A percentile compares a stretch with the other conserved stretches of the same genome.
phyloP scores from a whole-genome alignment of 2,113 vertebrate genomes.

The Stigmatopora nigra region DNA sequence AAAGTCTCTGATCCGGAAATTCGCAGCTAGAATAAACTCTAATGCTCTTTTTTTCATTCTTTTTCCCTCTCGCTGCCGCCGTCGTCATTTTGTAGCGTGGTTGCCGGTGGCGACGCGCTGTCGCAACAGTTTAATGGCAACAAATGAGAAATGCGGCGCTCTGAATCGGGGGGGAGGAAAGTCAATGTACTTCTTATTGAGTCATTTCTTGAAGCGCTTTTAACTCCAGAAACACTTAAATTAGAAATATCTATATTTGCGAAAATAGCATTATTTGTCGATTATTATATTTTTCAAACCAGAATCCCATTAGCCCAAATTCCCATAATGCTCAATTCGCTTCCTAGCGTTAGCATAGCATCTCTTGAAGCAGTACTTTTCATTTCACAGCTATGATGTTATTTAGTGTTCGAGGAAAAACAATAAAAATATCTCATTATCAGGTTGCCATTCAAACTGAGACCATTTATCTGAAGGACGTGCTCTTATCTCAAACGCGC shows the following conservation, averaged over 20 bases:
- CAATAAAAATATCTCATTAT: no score
- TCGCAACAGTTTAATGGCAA: conserved; percentile 1
- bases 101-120: not conserved
- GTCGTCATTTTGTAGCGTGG: not conserved
- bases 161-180: not conserved
- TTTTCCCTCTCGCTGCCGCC: not conserved
- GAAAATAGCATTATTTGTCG: no score
- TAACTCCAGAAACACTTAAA: no score
- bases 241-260: no score
- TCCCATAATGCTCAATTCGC: no score
- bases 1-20: not conserved
- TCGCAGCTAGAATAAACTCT: not conserved
- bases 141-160: not conserved
- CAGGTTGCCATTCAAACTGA: no score
- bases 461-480: not conserved
- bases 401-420: no score
- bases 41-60: not conserved
- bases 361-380: no score
- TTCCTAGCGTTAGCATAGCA: no score
- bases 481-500: not conserved
- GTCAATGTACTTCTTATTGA: not conserved
- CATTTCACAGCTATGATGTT: no score
- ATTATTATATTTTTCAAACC: no score
- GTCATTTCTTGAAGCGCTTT: not conserved
- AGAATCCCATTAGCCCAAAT: no score